Evolutionary conservation across 2,888 invertebrate genomes (phyloP), one percentile per base, ranked within the genome.

Genomic region (Heliconius ethilla): DNA sequence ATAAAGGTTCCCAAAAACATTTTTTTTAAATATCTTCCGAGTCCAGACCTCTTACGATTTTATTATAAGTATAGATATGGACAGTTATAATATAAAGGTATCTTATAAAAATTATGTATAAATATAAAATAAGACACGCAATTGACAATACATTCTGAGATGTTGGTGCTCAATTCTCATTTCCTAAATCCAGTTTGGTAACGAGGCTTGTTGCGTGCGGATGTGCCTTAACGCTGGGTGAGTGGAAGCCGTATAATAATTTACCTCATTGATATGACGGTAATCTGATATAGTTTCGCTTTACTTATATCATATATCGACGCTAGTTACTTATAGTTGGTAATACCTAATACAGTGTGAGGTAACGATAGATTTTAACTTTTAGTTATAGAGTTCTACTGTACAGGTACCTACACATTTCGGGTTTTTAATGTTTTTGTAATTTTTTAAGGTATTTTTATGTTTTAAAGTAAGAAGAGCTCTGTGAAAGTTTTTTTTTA

Each of bases 161-260:
- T 63, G 27, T n/a, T n/a, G 51, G 15, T 27, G 22, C 15, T 22
- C 25, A 29, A 27, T 51, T 51, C 55, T 59, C n/a, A 59, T 59
- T 18, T 51, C 51, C 33, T 11, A 40, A 76, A 76, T 77, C 77
- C 77, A 79, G 79, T 79, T 70, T 75, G 62, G 65, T 72, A 51
- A 45, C 70, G 66, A 77, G 70, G 66, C 67, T 79, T 75, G 82
- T 77, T 37, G 77, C 55, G 78, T 72, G 55, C 79, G 78, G 81
- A 45, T 77, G 83, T 81, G 80, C 76, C 63, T 76, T 27, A 33
- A 65, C 70, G 70, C 70, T 73, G 66, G 81, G 84, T 83, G 75
- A 83, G 88, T 87, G 25, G 85, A 87, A 88, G 87, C 86, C 88
- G 77, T 86, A 87, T 79, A 78, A 72, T 77, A 82, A 85, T 83